A percentile compares a stretch with the other conserved stretches of the same genome.
phyloP scores from a whole-genome alignment of 2,888 invertebrate genomes.

The Drosophila austrosaltans region DNA sequence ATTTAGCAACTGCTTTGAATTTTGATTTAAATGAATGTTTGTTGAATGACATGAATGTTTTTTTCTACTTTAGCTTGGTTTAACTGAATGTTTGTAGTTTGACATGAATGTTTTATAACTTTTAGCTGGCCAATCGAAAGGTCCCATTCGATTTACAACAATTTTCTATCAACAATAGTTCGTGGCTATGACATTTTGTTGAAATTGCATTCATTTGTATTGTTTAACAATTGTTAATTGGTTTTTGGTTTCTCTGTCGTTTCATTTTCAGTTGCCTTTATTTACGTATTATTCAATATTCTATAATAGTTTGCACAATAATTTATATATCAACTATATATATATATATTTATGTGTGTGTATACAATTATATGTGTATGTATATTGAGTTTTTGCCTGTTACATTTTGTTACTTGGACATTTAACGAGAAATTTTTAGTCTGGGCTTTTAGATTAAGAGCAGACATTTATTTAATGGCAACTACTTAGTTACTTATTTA shows the following conservation, averaged over 20 bases:
- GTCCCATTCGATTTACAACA: background rate
- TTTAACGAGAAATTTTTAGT: constrained; percentile 6
- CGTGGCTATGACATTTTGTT: background rate
- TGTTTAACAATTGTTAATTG: constrained; percentile 31
- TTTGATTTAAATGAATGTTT: too few species aligned
- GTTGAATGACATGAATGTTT: too few species aligned
- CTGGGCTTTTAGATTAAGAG: background rate
- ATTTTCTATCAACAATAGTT: background rate
- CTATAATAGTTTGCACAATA: constrained; percentile 30
- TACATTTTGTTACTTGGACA: background rate
- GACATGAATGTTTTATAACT: too few species aligned
- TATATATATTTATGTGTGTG: background rate
- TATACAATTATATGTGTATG: constrained; percentile 22
- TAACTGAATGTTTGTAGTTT: too few species aligned
- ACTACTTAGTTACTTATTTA: constrained; percentile 1
- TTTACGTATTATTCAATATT: constrained; percentile 32
- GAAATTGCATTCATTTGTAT: constrained; percentile 4
- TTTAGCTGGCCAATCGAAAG: background rate
- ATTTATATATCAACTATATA: constrained; percentile 16
- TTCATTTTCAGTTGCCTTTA: constrained; percentile 37
- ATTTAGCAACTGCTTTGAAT: too few species aligned
- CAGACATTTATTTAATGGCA: constrained; percentile 7
- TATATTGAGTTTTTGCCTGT: background rate
- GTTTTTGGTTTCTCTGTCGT: constrained; percentile 16
- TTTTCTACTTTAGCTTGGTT: too few species aligned